Evolutionary conservation across 2,888 invertebrate genomes (phyloP), one percentile per base, ranked within the genome.

Genomic region (Bombyx huttoni): DNA sequence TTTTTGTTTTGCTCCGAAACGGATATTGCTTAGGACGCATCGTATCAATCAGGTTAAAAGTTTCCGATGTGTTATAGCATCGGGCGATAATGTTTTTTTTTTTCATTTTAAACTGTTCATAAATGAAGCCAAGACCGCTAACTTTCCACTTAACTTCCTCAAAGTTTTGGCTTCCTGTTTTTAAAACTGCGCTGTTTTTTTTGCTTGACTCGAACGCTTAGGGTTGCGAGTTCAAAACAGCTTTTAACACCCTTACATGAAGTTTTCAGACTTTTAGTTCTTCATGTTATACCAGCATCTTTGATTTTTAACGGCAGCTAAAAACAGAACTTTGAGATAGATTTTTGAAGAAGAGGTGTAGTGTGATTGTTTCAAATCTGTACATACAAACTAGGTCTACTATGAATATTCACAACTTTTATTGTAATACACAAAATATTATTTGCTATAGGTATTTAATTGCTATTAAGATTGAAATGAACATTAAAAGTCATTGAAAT

Each of bases 121-220:
- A 82, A 81, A 81, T 74, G 82, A 78, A 77, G 75, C 73, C 70
- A 68, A 73, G 72, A 73, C 72, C 68, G 68, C 77, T 68, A 86
- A 87, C 86, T 86, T 85, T 75, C 71, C 76, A 84, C 85, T 87
- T 82, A 86, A 84, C 81, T 81, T 80, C 73, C 73, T 71, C 70
- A 78, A 78, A 84, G 78, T 82, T 83, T 81, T 84, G 74, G 80
- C 81, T 86, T 84, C 79, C 80, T 80, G 81, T 83, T 86, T 82
- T 82, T 70, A 80, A 80, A 82, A 80, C 70, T 78, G 67, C 65
- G 70, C 67, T 68, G 73, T 70, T 77, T 85, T 85, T 80, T 83
- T 78, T 68, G 72, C 75, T 57, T 60, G 62, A 67, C 68, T 68
- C 68, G 72, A 75, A 71, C 78, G 78, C 77, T 81, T 73, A 70